Evolutionary conservation across 2,888 invertebrate species (phyloP), one percentile per base, ranked within the genome.

Genomic region (Heliconius hortense): DNA sequence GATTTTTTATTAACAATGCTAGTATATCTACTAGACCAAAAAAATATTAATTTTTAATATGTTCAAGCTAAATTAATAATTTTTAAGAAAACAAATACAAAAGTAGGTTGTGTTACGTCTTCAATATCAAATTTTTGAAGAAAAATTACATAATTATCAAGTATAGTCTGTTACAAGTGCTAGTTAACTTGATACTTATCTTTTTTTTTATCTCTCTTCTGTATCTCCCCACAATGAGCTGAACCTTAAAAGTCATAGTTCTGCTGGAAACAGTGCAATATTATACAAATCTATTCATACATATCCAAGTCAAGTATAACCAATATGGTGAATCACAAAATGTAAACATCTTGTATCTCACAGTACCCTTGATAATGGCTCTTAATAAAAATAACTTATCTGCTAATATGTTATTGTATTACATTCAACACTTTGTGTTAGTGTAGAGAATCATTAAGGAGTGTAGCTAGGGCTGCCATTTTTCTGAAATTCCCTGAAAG

Each of bases 351-450:
- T 86, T 86, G 77, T 81, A 84, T 86, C 83, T 83, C 82, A 85
- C 84, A 86, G 83, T 86, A 83, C 83, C 77, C 80, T 81, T 86
- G 89, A 89, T 89, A 89, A 87, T 82, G 83, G 75, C 83, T 87
- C 85, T 87, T 87, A 86, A 82, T 87, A 86, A 88, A 88, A 87
- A 86, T 83, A 87, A 82, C 84, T 84, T 86, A 82, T 84, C 82
- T 80, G 31, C 66, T 66, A 72, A 64, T 77, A 60, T 64, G 74
- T 72, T 77, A 73, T 75, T 69, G 53, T 74, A 59, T 53, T 71
- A 70, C 70, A 71, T 71, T 75, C 64, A 71, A 75, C 26, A 39
- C 13, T 18, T 69, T 64, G 63, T 71, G 64, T 28, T 70, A 62
- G 59, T 60, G 53, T 53, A 62, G 59, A 68, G 66, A 67, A 73